These are phyloP conservation scores for Hirundo rustica DNA, from an alignment of 2,797 vertebrate species.

Conservation along the genomic window DNA sequence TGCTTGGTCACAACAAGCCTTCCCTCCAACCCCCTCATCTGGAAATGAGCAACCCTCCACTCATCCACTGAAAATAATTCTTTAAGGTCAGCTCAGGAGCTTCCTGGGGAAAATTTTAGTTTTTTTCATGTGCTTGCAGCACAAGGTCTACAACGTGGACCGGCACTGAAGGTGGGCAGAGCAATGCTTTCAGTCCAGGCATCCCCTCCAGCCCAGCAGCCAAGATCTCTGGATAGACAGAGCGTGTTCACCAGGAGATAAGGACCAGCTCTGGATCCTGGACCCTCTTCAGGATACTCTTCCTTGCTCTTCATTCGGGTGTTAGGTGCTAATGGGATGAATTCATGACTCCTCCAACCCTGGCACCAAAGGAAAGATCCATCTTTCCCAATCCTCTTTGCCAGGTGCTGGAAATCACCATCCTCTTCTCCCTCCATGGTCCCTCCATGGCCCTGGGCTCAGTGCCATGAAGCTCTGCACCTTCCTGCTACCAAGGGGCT, in stretches of 20 bases:
- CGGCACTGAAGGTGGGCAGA: not conserved
- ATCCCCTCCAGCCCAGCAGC: not conserved
- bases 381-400: not conserved
- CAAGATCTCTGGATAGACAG: not conserved
- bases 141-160: not conserved
- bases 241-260: not conserved
- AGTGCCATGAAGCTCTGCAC: not conserved
- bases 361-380: not conserved
- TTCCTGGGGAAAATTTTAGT: not conserved
- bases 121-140: not conserved
- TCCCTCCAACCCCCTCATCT: not conserved
- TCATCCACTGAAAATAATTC: not conserved
- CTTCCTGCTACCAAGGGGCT: not conserved
- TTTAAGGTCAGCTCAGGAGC: not conserved
- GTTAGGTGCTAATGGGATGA: too few relatives aligned
- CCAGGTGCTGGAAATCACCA: not conserved
- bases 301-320: too few relatives aligned
- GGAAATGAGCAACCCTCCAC: not conserved
- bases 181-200: not conserved
- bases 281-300: too few relatives aligned
- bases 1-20: not conserved
- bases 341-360: too few relatives aligned
- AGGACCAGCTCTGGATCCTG: not conserved
- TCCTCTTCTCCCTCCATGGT: not conserved
- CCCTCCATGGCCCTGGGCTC: not conserved